Conservation (phyloP, 2,113 vertebrate species). For the Ochotona curzoniae region DNA sequence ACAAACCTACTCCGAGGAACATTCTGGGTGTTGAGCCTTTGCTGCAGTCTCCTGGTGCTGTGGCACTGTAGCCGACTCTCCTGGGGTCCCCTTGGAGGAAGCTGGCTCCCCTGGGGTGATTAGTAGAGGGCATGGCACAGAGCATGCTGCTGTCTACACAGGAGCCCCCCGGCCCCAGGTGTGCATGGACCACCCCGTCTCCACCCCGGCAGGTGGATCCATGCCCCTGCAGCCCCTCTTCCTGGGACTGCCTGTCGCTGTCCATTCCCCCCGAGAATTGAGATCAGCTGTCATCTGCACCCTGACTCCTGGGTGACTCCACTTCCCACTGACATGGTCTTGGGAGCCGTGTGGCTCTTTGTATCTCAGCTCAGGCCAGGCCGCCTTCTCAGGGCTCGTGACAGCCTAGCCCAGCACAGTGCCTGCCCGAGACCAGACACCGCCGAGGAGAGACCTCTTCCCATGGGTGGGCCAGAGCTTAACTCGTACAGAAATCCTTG, state of each 20-base stretch:
- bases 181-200: rapidly evolving
- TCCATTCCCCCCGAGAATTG: constrained; percentile 23
- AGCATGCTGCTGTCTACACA: background rate
- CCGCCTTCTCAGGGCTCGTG: rapidly evolving
- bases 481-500: no score
- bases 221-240: constrained; percentile 8
- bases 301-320: background rate
- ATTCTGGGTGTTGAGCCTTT: background rate
- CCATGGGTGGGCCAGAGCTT: background rate
- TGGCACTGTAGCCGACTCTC: constrained; percentile 35
- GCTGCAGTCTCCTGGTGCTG: constrained; percentile 34
- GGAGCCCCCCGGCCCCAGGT: rapidly evolving
- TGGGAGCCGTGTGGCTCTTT: background rate
- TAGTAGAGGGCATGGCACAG: background rate
- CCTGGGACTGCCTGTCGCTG: constrained; percentile 51
- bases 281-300: background rate
- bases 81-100: background rate
- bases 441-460: background rate
- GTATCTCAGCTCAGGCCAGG: background rate
- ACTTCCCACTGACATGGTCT: background rate
- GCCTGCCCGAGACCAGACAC: rapidly evolving
- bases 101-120: rapidly evolving
- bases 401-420: no score
- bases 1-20: background rate
- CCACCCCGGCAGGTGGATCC: background rate